Conservation (phyloP, 2,797 vertebrate genomes). For the Coregonus suidteri region DNA sequence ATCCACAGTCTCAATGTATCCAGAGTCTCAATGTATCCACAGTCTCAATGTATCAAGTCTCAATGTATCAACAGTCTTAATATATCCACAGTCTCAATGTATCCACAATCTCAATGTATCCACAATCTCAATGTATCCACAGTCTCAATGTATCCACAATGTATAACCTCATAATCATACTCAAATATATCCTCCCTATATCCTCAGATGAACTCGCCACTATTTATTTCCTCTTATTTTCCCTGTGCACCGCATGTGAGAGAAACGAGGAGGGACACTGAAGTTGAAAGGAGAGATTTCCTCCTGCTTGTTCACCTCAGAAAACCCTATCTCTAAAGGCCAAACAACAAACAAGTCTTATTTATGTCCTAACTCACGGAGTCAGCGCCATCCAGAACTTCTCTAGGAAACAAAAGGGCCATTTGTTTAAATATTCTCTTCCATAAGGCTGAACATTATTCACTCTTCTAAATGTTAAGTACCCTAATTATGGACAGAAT, state of each 20-base stretch:
- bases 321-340: slow-evolving; percentile 34
- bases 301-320: neutral
- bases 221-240: neutral
- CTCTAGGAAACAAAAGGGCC: neutral
- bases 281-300: neutral
- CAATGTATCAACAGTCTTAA: too few species aligned
- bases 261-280: neutral
- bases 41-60: too few species aligned
- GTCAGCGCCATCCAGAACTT: neutral
- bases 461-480: slow-evolving; percentile 47
- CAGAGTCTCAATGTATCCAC: too few species aligned
- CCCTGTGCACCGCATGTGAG: neutral
- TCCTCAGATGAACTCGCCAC: neutral
- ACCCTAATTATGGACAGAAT: slow-evolving; percentile 29
- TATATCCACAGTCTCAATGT: too few species aligned
- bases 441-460: slow-evolving; percentile 34
- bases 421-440: slow-evolving; percentile 32
- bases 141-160: too few species aligned
- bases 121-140: too few species aligned
- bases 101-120: too few species aligned
- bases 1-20: too few species aligned
- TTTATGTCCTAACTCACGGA: slow-evolving; percentile 2
- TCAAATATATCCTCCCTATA: too few species aligned
- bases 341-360: slow-evolving; percentile 19
- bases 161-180: too few species aligned